Evolutionary conservation across 2,113 vertebrate genomes (phyloP).

Genomic region (Conger conger): DNA sequence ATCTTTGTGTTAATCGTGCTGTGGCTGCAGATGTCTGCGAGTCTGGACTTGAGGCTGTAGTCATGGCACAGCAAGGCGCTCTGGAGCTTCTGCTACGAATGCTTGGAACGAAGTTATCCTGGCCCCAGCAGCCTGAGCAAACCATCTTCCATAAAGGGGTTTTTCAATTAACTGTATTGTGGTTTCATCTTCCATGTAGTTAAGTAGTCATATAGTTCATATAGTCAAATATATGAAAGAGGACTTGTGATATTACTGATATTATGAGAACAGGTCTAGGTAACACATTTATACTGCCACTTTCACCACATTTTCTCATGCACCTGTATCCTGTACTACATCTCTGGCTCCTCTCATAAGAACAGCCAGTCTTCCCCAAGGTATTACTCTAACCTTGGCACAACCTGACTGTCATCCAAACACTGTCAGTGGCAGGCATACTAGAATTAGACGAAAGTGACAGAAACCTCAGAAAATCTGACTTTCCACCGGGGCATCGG

Average conservation of each 20-base stretch:
- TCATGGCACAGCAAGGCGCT: neutral
- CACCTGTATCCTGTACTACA: neutral
- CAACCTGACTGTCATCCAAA: neutral
- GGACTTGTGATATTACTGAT: neutral
- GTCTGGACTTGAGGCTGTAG: neutral
- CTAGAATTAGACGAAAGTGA: too few species aligned
- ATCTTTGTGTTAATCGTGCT: slow-evolving; percentile 7
- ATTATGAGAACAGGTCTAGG: neutral
- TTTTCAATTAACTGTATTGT: too few species aligned
- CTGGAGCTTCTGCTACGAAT: neutral
- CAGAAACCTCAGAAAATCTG: too few species aligned
- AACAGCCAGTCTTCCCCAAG: neutral
- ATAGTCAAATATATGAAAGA: neutral
- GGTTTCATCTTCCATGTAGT: too few species aligned
- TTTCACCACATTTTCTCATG: neutral
- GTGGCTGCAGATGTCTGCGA: neutral
- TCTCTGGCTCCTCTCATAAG: neutral
- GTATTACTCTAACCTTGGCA: neutral
- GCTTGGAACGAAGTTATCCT: neutral
- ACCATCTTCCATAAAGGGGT: neutral
- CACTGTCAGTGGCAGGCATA: neutral
- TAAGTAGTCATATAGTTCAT: too few species aligned
- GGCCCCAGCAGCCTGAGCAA: neutral
- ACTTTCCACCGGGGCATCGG: too few species aligned
- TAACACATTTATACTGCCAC: neutral